phyloP scores from a whole-genome alignment of 2,888 invertebrate species.

The Mayetiola destructor region DNA sequence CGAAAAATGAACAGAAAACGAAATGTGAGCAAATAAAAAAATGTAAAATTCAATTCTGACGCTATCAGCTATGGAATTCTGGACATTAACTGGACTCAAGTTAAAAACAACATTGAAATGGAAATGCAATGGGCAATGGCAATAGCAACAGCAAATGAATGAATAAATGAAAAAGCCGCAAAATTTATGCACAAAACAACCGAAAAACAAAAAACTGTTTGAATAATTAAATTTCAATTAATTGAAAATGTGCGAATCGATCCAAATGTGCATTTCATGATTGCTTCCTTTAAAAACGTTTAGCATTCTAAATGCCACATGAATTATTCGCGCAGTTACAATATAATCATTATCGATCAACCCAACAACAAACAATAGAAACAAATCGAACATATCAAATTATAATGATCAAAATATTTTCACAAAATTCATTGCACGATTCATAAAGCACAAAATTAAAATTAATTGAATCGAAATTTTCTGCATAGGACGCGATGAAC shows the following conservation, averaged over 20 bases:
- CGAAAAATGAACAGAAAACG: neutral
- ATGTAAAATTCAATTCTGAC: neutral
- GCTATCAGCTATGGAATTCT: neutral
- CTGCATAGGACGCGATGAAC: too few species aligned
- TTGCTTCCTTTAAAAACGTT: neutral
- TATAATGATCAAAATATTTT: neutral
- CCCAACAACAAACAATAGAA: neutral
- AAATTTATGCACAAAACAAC: neutral
- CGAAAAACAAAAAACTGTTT: neutral
- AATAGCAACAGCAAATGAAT: neutral
- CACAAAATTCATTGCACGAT: too few species aligned
- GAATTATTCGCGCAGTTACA: neutral
- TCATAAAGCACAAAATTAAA: too few species aligned
- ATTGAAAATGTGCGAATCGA: neutral
- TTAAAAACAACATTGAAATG: neutral
- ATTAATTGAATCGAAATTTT: too few species aligned
- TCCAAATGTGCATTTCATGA: neutral
- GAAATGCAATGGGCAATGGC: neutral
- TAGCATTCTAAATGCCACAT: too few species aligned
- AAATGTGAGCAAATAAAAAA: neutral
- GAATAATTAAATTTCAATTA: slow-evolving; percentile 3
- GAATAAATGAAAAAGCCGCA: neutral
- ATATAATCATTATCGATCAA: neutral
- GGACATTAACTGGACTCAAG: neutral
- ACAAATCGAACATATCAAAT: neutral